Evolutionary conservation across 1,140 invertebrate genomes (phyloP).

Genomic region (Popillia japonica): DNA sequence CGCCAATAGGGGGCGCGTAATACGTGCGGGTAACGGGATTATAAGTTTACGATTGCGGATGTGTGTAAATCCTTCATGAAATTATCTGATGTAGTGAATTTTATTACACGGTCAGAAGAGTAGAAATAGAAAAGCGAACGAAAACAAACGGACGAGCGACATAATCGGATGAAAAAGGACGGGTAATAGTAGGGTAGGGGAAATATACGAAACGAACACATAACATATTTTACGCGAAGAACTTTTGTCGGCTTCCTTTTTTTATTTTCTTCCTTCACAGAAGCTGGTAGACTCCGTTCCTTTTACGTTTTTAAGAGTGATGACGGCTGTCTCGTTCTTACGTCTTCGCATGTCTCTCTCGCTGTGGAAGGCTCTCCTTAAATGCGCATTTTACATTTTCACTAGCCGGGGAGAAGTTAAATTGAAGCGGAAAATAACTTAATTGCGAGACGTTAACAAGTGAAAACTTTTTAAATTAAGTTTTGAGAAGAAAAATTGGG

Average conservation of each 20-base stretch:
- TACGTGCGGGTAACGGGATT: slow-evolving; percentile 44
- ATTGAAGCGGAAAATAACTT: slow-evolving; percentile 39
- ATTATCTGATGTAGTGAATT: slow-evolving; percentile 44
- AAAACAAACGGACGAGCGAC: not conserved
- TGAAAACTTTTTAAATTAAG: slow-evolving; percentile 38
- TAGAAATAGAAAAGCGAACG: slow-evolving; percentile 16
- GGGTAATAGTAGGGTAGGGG: not conserved
- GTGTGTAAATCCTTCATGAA: slow-evolving; percentile 46
- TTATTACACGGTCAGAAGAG: slow-evolving; percentile 30
- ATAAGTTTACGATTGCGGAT: slow-evolving; percentile 47
- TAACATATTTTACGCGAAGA: slow-evolving; percentile 20
- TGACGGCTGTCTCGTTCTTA: not conserved
- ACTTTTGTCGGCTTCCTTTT: not conserved
- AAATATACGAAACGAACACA: slow-evolving; percentile 12
- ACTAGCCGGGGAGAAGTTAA: slow-evolving; percentile 25
- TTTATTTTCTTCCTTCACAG: not conserved
- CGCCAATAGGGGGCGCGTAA: slow-evolving; percentile 40
- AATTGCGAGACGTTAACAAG: slow-evolving; percentile 38
- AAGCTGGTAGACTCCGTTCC: not conserved
- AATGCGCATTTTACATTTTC: slow-evolving; percentile 28
- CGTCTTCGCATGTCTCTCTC: not conserved
- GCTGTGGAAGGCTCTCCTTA: not conserved
- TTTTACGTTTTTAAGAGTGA: not conserved
- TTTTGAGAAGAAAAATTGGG: slow-evolving; percentile 30
- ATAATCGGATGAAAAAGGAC: not conserved